phyloP scores from a whole-genome alignment of 2,113 vertebrate species.

The Ifrita kowaldi region DNA sequence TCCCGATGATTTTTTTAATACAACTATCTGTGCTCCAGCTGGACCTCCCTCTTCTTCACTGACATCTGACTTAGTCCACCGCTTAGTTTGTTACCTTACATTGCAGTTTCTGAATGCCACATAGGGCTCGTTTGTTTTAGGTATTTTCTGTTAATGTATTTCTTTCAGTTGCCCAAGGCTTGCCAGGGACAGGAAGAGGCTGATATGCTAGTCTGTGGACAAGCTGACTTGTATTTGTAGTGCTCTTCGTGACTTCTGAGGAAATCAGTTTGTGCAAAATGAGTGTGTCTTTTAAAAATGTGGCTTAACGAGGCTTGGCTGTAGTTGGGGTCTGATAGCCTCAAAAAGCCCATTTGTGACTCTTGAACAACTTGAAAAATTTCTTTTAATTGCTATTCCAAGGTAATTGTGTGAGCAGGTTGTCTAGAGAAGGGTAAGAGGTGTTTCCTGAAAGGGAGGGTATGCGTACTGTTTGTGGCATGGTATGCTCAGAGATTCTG shows the following conservation, averaged over 20 bases:
- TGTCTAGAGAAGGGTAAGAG: background rate
- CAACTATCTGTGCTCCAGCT: background rate
- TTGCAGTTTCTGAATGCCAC: background rate
- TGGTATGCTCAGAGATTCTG: background rate
- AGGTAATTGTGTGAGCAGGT: background rate
- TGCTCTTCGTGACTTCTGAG: background rate
- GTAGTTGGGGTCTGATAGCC: background rate
- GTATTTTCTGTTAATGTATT: background rate
- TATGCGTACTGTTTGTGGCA: accelerated
- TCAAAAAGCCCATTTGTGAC: background rate
- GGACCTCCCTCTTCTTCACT: background rate
- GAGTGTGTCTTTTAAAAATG: background rate
- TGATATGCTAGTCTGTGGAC: accelerated
- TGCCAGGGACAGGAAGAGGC: background rate
- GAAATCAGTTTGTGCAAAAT: background rate
- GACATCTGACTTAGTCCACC: background rate
- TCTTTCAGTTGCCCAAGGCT: background rate
- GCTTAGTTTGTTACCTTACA: background rate
- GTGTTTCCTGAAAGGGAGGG: background rate
- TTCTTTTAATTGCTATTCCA: background rate
- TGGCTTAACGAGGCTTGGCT: background rate
- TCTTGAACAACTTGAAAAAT: background rate
- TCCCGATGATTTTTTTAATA: background rate
- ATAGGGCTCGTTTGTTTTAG: background rate
- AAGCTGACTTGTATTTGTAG: background rate